These are phyloP conservation scores for Festucalex cinctus DNA, from an alignment of 2,113 vertebrate species.

Conservation along the genomic window DNA sequence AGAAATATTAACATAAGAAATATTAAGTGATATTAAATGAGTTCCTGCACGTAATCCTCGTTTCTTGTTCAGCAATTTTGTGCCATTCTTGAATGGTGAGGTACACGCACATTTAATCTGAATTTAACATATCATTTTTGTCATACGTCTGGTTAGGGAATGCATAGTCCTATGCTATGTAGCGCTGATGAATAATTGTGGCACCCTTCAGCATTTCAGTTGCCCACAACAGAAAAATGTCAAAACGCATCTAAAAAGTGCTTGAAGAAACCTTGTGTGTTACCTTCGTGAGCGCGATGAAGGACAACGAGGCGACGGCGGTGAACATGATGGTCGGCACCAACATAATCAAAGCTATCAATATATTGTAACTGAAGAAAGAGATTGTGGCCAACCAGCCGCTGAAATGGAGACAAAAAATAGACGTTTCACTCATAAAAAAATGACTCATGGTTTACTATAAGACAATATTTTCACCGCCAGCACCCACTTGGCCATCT, in stretches of 20 bases:
- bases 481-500: conserved; percentile 28
- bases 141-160: too few relatives aligned
- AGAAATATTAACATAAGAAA: too few relatives aligned
- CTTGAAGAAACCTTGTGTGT: background rate
- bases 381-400: conserved; percentile 93
- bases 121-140: too few relatives aligned
- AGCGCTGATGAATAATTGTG: too few relatives aligned
- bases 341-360: conserved; percentile 89
- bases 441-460: conserved; percentile 2
- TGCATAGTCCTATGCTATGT: too few relatives aligned
- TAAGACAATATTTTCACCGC: conserved; percentile 11
- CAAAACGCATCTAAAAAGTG: background rate
- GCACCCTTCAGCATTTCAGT: too few relatives aligned
- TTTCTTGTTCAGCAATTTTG: too few relatives aligned
- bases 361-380: conserved; percentile 89
- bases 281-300: conserved; percentile 93
- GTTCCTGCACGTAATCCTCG: too few relatives aligned
- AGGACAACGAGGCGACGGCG: conserved; percentile 83
- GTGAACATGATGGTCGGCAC: conserved; percentile 95
- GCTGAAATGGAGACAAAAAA: conserved; percentile 65
- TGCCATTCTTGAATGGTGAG: too few relatives aligned
- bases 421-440: background rate
- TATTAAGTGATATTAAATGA: too few relatives aligned
- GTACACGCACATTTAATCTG: too few relatives aligned
- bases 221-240: background rate